Percentiles rank a stretch among this genome's conserved stretches.
These are phyloP conservation scores for Agapetus fuscipes DNA, from an alignment of 2,888 invertebrate genomes.

Conservation along the genomic window DNA sequence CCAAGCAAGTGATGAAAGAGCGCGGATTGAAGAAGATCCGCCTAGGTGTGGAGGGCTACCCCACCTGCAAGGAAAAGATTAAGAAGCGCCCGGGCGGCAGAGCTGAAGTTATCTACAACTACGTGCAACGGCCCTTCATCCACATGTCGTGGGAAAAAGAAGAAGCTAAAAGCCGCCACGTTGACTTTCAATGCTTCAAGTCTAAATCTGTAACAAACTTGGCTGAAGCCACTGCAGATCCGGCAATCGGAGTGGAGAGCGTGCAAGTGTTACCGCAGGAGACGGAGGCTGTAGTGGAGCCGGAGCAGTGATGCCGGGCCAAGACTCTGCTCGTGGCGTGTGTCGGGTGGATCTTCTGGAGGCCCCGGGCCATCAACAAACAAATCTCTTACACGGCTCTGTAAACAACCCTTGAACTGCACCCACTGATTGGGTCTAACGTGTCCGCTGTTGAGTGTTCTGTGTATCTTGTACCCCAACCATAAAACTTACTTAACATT, in stretches of 20 bases:
- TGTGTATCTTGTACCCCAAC: no score
- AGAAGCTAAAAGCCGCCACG: conserved; percentile 96
- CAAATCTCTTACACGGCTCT: no score
- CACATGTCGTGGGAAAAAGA: conserved; percentile 99
- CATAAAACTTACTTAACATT: no score
- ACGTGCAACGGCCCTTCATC: conserved; percentile 97
- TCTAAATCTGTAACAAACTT: conserved; percentile 96
- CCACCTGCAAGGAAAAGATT: conserved; percentile 98
- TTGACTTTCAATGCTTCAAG: conserved; percentile 98
- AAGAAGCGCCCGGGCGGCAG: conserved; percentile 90
- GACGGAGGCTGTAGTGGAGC: conserved; percentile 25
- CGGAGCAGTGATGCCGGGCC: conserved; percentile 25
- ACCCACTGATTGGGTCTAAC: no score
- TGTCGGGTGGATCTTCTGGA: conserved; percentile 3
- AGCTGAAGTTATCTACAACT: conserved; percentile 98
- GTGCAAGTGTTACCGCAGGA: conserved; percentile 2
- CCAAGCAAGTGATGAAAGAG: conserved; percentile 98
- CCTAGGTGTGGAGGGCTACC: conserved; percentile 97
- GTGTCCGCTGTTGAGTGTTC: no score
- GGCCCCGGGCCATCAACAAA: no score
- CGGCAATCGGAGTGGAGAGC: conserved; percentile 59
- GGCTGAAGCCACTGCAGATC: conserved; percentile 91
- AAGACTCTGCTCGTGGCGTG: conserved; percentile 4
- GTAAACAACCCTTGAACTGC: no score
- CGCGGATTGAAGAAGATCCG: conserved; percentile 97